A percentile compares a stretch with the other conserved stretches of the same genome.
phyloP scores from a whole-genome alignment of 2,888 invertebrate genomes.

The Sesamia inferens region DNA sequence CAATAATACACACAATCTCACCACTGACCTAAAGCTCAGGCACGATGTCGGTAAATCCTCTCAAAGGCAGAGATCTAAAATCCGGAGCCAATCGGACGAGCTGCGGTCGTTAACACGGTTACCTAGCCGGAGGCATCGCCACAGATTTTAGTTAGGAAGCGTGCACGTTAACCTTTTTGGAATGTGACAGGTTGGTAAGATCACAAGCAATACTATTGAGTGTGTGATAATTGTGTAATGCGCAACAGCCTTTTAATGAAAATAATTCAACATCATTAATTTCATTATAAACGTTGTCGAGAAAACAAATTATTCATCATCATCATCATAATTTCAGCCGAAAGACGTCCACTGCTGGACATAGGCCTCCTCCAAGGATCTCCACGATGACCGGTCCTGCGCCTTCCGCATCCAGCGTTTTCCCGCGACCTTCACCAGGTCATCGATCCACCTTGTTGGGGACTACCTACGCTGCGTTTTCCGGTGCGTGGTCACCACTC shows the following conservation, averaged over 20 bases:
- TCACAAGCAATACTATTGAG: not conserved
- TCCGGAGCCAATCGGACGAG: slow-evolving; percentile 9
- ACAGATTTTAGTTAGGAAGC: not conserved
- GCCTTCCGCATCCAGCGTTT: no score
- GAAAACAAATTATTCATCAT: not conserved
- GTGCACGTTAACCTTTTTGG: not conserved
- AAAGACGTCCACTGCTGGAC: no score
- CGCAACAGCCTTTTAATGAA: not conserved
- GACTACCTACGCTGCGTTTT: no score
- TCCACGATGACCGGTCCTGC: no score
- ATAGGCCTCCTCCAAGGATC: no score
- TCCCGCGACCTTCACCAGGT: no score
- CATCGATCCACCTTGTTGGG: no score
- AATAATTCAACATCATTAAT: not conserved
- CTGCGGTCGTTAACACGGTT: slow-evolving; percentile 5
- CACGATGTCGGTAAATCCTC: not conserved
- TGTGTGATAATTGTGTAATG: not conserved
- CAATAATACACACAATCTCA: not conserved
- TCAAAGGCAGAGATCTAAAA: slow-evolving; percentile 25
- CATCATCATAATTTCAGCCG: no score
- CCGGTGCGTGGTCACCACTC: no score
- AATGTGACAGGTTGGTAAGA: not conserved
- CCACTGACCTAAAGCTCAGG: slow-evolving; percentile 1
- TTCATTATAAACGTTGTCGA: not conserved
- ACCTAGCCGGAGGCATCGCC: not conserved